These are phyloP conservation scores for Sebastes flavidus DNA, from an alignment of 2,797 vertebrate genomes.

Conservation along the genomic window DNA sequence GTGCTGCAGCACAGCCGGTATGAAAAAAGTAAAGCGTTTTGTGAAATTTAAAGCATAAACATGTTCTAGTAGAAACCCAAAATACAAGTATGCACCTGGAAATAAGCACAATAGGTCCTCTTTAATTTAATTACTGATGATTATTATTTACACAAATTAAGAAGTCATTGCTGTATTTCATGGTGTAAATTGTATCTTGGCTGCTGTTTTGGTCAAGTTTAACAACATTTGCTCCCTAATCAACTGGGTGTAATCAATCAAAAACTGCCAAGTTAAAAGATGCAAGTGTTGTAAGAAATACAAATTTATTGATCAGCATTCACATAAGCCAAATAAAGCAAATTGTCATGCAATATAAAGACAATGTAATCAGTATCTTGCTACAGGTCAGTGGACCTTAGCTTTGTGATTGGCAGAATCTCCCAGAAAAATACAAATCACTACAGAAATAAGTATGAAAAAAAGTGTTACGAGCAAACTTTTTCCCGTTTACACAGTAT, in stretches of 20 bases:
- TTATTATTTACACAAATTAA: background rate
- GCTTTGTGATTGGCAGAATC: background rate
- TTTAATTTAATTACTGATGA: background rate
- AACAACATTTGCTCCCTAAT: background rate
- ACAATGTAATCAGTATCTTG: background rate
- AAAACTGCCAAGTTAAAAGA: background rate
- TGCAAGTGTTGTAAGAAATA: slow-evolving; percentile 22
- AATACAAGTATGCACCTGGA: too few species aligned
- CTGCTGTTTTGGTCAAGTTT: background rate
- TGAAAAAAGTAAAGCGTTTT: too few species aligned
- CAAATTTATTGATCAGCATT: slow-evolving; percentile 56
- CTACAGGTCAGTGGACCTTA: background rate
- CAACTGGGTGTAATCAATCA: background rate
- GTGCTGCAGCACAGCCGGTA: too few species aligned
- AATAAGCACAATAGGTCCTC: too few species aligned
- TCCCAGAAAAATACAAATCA: background rate
- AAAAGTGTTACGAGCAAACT: background rate
- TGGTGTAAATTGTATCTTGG: background rate
- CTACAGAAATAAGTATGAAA: background rate
- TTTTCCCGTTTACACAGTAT: background rate
- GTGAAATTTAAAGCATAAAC: too few species aligned
- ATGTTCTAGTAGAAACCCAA: too few species aligned
- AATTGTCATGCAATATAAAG: slow-evolving; percentile 26
- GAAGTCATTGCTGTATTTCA: background rate
- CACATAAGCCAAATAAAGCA: background rate